phyloP scores from a whole-genome alignment of 2,113 vertebrate species.

The Actenoides lindsayi region DNA sequence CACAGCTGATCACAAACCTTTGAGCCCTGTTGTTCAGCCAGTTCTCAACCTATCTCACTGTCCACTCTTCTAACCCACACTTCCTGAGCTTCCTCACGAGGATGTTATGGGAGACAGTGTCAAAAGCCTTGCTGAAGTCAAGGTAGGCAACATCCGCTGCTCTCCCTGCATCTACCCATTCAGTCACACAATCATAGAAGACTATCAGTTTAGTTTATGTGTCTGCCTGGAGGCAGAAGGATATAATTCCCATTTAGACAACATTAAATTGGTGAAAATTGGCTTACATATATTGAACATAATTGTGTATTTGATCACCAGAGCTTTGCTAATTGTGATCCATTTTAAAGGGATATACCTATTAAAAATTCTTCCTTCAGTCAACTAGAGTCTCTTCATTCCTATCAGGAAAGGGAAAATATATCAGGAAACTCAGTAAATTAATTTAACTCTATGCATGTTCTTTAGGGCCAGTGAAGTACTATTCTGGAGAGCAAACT shows the following conservation, averaged over 20 bases:
- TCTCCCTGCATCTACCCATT: too few relatives aligned
- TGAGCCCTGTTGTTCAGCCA: too few relatives aligned
- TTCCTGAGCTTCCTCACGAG: too few relatives aligned
- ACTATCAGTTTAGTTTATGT: neutral
- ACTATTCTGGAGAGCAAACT: neutral
- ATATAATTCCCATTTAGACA: neutral
- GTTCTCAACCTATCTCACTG: too few relatives aligned
- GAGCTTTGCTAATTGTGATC: neutral
- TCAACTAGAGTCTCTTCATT: neutral
- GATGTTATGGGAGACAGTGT: too few relatives aligned
- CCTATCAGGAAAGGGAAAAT: neutral
- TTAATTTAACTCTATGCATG: fast-evolving
- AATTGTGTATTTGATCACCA: neutral
- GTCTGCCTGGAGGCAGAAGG: neutral
- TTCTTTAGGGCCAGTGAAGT: neutral
- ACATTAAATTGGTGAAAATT: neutral
- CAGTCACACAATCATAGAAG: too few relatives aligned
- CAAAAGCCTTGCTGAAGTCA: too few relatives aligned
- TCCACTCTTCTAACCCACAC: too few relatives aligned
- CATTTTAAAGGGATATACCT: neutral
- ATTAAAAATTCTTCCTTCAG: neutral
- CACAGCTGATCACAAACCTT: too few relatives aligned
- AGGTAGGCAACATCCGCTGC: too few relatives aligned
- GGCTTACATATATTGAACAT: neutral
- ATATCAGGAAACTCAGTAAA: neutral